Base-by-base conservation (phyloP, 2,888 invertebrate genomes). In the Alviniconcha strummeri region DNA sequence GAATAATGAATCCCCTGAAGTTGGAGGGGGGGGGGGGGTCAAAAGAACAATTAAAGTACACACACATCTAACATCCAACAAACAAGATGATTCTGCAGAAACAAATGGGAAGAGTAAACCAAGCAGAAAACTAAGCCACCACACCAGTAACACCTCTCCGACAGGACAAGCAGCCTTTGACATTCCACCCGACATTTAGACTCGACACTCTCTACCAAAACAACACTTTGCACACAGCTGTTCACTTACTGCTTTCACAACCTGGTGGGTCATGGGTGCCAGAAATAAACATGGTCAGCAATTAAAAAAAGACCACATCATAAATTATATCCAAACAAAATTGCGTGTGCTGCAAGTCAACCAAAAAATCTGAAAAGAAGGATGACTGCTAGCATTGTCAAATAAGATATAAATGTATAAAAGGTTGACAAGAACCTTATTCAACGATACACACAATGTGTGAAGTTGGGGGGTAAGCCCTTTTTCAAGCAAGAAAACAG, bases 221-320 rank as follows among this genome's bases (percentile, higher is more conserved):
- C n/a, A 11, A 52, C 60, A 60, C 60, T 1, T 13, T 60, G 9
- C 4, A 60, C 13, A 72, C 13, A 71, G 69, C 13, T n/a, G 17
- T 1, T 36, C 52, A 81, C 81, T 81, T 80, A 74, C 72, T 72
- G 81, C 7, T 57, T 81, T 81, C 56, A 81, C 81, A 74, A 81
- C 81, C 81, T 81, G 74, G n/a, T 54, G 55, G 15, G 60, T 60
- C 60, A 60, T 11, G 54, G 19, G 54, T 52, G 52, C 55, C 56
- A 69, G 36, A 67, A 54, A 36, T 19, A 54, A 80, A 76, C 56
- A 76, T 76, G n/a, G 5, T 17, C 76, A 17, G 55, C 54, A 60
- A 4, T 60, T 11, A 60, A 60, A 60, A 60, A 13, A 60, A 11
- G 60, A 60, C 9, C 8, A 60, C 60, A 4, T 60, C 60, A 60